Percentiles rank a stretch among this genome's conserved stretches.
Conservation (phyloP, 1,140 invertebrate genomes). For the Sycophaga agraensis region DNA sequence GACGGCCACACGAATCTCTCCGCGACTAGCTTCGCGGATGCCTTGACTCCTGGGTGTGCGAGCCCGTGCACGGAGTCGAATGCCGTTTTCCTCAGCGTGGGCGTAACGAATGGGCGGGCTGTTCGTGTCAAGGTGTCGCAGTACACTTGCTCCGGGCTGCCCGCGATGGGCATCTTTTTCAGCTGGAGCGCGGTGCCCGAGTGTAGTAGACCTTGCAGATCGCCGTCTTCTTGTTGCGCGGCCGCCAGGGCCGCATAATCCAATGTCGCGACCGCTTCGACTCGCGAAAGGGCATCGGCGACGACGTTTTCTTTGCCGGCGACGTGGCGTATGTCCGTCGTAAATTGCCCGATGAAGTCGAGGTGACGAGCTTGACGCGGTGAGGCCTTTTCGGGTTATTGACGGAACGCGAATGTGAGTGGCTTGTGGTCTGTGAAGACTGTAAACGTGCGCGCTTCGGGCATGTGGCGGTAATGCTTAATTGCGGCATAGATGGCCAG, state of each 20-base stretch:
- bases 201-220: not conserved
- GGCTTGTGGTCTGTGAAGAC: too few relatives aligned
- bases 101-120: too few relatives aligned
- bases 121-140: too few relatives aligned
- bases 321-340: not conserved
- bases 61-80: not conserved
- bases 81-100: not conserved
- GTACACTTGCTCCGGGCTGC: too few relatives aligned
- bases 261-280: not conserved
- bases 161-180: too few relatives aligned
- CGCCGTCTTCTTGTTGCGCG: not conserved
- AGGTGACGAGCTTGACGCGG: too few relatives aligned
- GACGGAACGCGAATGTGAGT: too few relatives aligned
- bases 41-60: conserved; percentile 28
- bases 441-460: too few relatives aligned
- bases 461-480: too few relatives aligned
- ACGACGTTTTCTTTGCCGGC: not conserved
- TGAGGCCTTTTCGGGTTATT: too few relatives aligned
- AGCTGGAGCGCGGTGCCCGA: too few relatives aligned
- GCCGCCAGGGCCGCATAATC: not conserved
- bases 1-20: conserved; percentile 33
- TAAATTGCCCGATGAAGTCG: not conserved
- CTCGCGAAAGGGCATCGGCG: not conserved
- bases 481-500: too few relatives aligned
- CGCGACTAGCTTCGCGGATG: conserved; percentile 22